Percentiles rank a stretch among this genome's conserved stretches.
Evolutionary conservation across 2,113 vertebrate species (phyloP).

Genomic region (pig (Sus scrofa)): T2T-Sscrofa CM000824.6:29215001-29215500

Average conservation of each 20-base stretch:
- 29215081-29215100: background rate
- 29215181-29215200: background rate
- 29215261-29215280: constrained; percentile 1
- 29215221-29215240: background rate
- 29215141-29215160: background rate
- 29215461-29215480: background rate
- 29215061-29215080: background rate
- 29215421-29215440: constrained; percentile 26
- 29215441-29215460: constrained; percentile 1
- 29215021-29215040: background rate
- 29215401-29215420: background rate
- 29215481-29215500: constrained; percentile 3
- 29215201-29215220: constrained; percentile 16
- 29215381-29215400: constrained; percentile 26
- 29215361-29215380: background rate
- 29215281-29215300: background rate
- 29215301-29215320: background rate
- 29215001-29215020: background rate
- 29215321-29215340: background rate
- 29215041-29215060: background rate
- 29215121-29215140: background rate
- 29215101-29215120: background rate
- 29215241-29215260: background rate
- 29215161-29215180: constrained; percentile 25
- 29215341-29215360: background rate